A percentile compares a stretch with the other conserved stretches of the same genome.
These are phyloP conservation scores for Parotocinclus haroldoi DNA, from an alignment of 2,797 vertebrate species.

Conservation along the genomic window DNA sequence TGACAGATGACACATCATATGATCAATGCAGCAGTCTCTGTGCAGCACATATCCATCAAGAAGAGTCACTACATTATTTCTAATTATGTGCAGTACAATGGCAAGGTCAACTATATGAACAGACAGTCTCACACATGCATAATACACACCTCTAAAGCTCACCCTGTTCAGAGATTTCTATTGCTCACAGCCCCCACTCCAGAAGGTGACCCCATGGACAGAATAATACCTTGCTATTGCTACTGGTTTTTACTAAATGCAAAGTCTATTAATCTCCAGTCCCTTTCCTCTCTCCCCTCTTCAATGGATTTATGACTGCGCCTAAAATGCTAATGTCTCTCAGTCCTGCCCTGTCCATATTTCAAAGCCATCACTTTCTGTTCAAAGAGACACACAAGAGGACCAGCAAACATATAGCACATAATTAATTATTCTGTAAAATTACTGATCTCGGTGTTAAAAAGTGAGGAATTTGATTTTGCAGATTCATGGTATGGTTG, in stretches of 20 bases:
- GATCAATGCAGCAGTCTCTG: conserved; percentile 13
- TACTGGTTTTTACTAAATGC: conserved; percentile 66
- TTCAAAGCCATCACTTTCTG: conserved; percentile 17
- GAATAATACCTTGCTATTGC: conserved; percentile 62
- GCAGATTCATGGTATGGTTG: too few relatives aligned
- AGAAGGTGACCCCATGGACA: conserved; percentile 70
- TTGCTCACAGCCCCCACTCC: conserved; percentile 31
- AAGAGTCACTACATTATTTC: conserved; percentile 32
- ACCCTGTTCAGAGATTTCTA: conserved; percentile 4
- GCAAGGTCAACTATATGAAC: conserved; percentile 35
- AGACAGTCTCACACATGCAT: conserved; percentile 24
- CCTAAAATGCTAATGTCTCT: conserved; percentile 71
- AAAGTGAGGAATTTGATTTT: not conserved
- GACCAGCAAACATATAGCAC: not conserved
- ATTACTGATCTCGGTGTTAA: not conserved
- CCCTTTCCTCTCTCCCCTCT: conserved; percentile 69
- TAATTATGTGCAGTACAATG: conserved; percentile 31
- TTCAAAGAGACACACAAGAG: conserved; percentile 11
- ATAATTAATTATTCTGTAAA: not conserved
- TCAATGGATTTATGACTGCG: conserved; percentile 74
- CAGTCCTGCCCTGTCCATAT: conserved; percentile 54
- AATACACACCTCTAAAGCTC: not conserved
- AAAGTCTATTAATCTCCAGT: conserved; percentile 72
- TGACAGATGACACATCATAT: conserved; percentile 24
- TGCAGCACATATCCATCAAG: conserved; percentile 37